A percentile compares a stretch with the other conserved stretches of the same genome.
phyloP scores from a whole-genome alignment of 1,140 invertebrate genomes.

The Zaprionus davidi region DNA sequence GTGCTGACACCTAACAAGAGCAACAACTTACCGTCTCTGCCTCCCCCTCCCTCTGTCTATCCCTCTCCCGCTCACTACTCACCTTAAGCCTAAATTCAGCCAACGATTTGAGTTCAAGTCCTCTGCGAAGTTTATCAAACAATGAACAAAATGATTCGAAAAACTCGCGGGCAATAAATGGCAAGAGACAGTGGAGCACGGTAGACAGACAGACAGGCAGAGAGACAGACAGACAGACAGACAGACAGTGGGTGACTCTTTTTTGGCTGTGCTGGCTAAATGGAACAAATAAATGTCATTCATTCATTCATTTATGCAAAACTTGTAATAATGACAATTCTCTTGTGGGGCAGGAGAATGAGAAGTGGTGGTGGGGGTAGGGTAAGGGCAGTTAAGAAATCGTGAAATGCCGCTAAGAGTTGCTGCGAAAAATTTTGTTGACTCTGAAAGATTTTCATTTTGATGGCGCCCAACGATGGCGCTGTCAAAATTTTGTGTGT shows the following conservation, averaged over 20 bases:
- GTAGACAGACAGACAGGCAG: conserved; percentile 17
- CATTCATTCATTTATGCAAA: conserved; percentile 80
- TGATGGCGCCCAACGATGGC: conserved; percentile 53
- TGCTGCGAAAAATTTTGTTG: conserved; percentile 65
- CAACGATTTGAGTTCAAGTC: not conserved
- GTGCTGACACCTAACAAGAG: conserved; percentile 64
- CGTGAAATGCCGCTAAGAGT: conserved; percentile 56
- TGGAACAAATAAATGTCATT: conserved; percentile 80
- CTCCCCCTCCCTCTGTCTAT: not conserved
- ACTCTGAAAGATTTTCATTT: conserved; percentile 72
- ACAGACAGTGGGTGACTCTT: conserved; percentile 3
- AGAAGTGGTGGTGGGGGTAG: not conserved
- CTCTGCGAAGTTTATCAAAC: conserved; percentile 65
- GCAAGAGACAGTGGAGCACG: not conserved
- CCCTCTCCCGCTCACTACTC: not conserved
- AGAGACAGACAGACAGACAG: conserved; percentile 15
- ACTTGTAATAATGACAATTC: conserved; percentile 80
- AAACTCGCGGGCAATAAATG: conserved; percentile 40
- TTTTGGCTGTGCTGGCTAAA: conserved; percentile 55
- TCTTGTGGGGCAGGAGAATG: conserved; percentile 15
- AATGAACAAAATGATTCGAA: conserved; percentile 66
- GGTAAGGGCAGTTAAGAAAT: conserved; percentile 20
- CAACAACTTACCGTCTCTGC: conserved; percentile 32
- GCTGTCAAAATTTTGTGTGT: conserved; percentile 77
- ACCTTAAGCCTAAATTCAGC: not conserved